These are phyloP conservation scores for Drosophila cracens DNA, from an alignment of 2,888 invertebrate genomes.

Conservation along the genomic window DNA sequence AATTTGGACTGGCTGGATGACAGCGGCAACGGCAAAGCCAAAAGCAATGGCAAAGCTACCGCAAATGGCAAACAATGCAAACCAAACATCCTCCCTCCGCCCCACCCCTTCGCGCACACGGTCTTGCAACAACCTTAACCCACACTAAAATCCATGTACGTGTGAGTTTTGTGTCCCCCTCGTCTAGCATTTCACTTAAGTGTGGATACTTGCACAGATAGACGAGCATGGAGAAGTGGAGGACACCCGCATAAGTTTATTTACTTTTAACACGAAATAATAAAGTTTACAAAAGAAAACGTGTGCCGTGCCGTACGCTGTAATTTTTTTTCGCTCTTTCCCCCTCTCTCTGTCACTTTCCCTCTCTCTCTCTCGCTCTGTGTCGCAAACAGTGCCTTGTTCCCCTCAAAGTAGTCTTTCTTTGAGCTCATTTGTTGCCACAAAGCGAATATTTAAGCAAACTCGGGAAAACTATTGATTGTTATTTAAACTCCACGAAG, in stretches of 20 bases:
- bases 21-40: constrained; percentile 20
- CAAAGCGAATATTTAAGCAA: constrained; percentile 54
- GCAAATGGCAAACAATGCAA: constrained; percentile 80
- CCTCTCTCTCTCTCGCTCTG: neutral
- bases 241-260: constrained; percentile 71
- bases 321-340: constrained; percentile 43
- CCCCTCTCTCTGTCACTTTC: neutral
- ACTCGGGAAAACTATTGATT: constrained; percentile 20
- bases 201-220: constrained; percentile 53
- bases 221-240: neutral
- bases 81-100: constrained; percentile 23
- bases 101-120: neutral
- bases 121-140: neutral
- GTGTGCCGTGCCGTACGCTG: constrained; percentile 69
- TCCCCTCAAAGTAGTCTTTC: constrained; percentile 5
- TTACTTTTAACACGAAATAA: constrained; percentile 80
- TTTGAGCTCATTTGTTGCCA: constrained; percentile 32
- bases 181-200: constrained; percentile 66
- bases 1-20: constrained; percentile 72
- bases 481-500: neutral
- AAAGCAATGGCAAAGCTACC: constrained; percentile 58
- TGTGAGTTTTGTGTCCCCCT: constrained; percentile 27
- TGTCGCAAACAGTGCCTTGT: constrained; percentile 31
- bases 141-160: constrained; percentile 20
- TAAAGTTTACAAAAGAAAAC: constrained; percentile 79